Evolutionary conservation across 2,888 invertebrate species (phyloP), one percentile per base, ranked within the genome.

Genomic region (Hofmannophila pseudospretella): DNA sequence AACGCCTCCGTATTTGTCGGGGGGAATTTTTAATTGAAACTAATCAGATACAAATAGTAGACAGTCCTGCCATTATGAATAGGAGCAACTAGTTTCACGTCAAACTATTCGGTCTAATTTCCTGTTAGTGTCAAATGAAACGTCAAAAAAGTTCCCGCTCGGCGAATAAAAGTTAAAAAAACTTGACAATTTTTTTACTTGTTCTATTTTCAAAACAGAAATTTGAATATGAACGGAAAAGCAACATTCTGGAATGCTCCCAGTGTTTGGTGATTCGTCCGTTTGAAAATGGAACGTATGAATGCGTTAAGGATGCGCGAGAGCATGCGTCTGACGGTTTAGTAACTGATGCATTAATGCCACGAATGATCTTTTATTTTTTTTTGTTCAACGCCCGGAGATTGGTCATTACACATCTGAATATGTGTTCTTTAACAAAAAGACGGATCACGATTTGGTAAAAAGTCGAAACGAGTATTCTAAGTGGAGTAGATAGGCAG

Each of bases 281-380:
- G 69, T 79, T 75, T 72, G 71, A 65, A 79, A 78, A 75, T 68
- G 71, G 70, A 74, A 69, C 78, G 73, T 77, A 73, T 77, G 79
- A 80, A 78, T 79, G 74, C 73, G 75, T 68, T 73, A 79, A 81
- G 82, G 84, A 84, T 82, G 82, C 82, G 75, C 77, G 64, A 68
- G 79, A 64, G 84, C 84, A 84, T 81, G 63, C 78, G 74, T 71
- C 79, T 67, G 78, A 77, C 77, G 84, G 80, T 84, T 86, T 85
- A 84, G 84, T 84, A 80, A 80, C 79, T 78, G 81, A 82, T 82
- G 85, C 85, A 84, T 86, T 84, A 82, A 84, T 82, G 76, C 73
- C 57, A 69, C 71, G 69, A 78, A 77, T 75, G 74, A 73, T 74
- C 68, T 65, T 54, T 77, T 73, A 77, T 76, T 78, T 77, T 73